These are phyloP conservation scores for Carassius carassius DNA, from an alignment of 2,113 vertebrate species.

Conservation along the genomic window DNA sequence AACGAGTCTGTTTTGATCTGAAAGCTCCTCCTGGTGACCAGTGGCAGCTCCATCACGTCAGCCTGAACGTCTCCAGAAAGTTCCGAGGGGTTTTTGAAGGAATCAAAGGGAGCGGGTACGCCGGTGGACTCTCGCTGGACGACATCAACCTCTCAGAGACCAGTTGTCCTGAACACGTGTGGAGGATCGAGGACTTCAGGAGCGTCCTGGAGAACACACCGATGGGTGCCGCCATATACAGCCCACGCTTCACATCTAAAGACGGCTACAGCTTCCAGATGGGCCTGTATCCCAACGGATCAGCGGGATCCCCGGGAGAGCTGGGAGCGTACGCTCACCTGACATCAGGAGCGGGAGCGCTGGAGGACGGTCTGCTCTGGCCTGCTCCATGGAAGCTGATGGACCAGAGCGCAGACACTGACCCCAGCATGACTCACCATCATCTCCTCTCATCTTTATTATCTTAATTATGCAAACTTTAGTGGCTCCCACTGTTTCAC, in stretches of 20 bases:
- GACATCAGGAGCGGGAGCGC: constrained; percentile 79
- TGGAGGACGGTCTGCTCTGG: constrained; percentile 78
- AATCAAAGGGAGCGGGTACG: constrained; percentile 58
- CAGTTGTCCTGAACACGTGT: constrained; percentile 84
- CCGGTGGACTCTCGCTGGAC: constrained; percentile 87
- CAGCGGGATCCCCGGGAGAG: constrained; percentile 34
- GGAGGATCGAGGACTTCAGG: constrained; percentile 86
- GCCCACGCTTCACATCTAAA: constrained; percentile 84
- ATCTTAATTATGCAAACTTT: no score
- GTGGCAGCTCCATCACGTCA: constrained; percentile 88
- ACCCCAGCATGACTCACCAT: constrained; percentile 64
- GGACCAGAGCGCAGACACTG: constrained; percentile 88
- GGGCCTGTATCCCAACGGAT: constrained; percentile 69
- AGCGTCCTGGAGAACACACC: constrained; percentile 70
- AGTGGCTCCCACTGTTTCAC: no score
- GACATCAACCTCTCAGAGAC: constrained; percentile 94
- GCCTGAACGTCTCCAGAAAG: constrained; percentile 76
- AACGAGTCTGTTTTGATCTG: not conserved
- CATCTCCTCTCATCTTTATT: no score
- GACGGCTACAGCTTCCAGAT: constrained; percentile 90
- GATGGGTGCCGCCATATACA: constrained; percentile 66
- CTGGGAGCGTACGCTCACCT: constrained; percentile 77
- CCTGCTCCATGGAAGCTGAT: constrained; percentile 87
- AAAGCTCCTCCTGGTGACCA: constrained; percentile 47
- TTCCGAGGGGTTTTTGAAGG: constrained; percentile 87